Base-by-base conservation (phyloP, 2,888 invertebrate species). In the Chorisops tibialis region DNA sequence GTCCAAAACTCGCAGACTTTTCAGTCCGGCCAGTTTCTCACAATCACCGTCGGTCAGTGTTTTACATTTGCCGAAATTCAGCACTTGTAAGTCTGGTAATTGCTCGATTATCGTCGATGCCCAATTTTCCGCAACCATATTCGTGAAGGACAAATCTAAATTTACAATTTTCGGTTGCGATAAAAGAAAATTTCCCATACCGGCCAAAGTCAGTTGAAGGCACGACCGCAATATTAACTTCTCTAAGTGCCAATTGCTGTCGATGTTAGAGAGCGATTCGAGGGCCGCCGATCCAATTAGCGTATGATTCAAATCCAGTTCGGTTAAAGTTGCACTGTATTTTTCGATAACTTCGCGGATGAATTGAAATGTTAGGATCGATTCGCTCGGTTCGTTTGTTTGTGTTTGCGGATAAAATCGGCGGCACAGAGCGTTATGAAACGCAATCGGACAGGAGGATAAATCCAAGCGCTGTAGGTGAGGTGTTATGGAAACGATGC, bases 301-400 rank as follows among this genome's bases (percentile, higher is more conserved):
- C 1, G 89, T 90, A 61, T 82, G 80, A 63, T 87, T 86, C 65
- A 90, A 84, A 68, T 85, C 80, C 21, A 90, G 73, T 7, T 79
- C 79, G 67, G 83, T 86, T 16, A 90, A 76, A 37, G 77, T 76
- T 39, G 74, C 70, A 4, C 83, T 81, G 70, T 83, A 83, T 1
- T 76, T 74, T 54, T 75, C 75, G 49, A 88, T 79, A 66, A 83
- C 84, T 64, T 81, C 80, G 49, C 85, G 71, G 30, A 89, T 79
- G 70, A 85, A 87, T 67, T 82, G 81, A 70, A 89, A 90, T 38
- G 89, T 89, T 22, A 90, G 73, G 2, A 89, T 85, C 69, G 86
- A 85, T 69, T 87, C 86, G 48, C 87, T 88, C 63, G 85, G 83
- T 70, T 79, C 71, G 19, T 70, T 67, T 18, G 71, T 70, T 49